Evolutionary conservation across 2,113 vertebrate species (phyloP).

Genomic region (Clarias gariepinus): DNA sequence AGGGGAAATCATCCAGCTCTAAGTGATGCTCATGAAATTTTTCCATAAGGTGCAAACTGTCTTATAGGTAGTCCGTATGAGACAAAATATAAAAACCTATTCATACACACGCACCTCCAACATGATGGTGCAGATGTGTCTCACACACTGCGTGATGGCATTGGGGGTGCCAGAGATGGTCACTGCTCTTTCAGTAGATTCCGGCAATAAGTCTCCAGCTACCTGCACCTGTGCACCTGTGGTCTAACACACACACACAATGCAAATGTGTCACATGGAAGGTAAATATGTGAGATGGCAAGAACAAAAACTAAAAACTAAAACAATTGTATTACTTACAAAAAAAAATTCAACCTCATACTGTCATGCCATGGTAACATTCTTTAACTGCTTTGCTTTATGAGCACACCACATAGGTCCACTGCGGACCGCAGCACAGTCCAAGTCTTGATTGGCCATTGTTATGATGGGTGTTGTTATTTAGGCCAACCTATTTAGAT

Average conservation of each 20-base stretch:
- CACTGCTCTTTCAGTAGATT: constrained; percentile 90
- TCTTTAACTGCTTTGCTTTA: background rate
- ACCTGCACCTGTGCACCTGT: constrained; percentile 95
- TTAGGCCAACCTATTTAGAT: constrained; percentile 56
- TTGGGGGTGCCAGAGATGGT: constrained; percentile 90
- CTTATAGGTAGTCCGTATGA: too few relatives aligned
- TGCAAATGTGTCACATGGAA: constrained; percentile 50
- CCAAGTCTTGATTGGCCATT: constrained; percentile 38
- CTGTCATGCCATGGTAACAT: background rate
- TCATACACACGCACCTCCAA: constrained; percentile 77
- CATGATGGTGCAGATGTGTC: constrained; percentile 92
- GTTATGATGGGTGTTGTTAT: constrained; percentile 48
- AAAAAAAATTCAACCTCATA: background rate
- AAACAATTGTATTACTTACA: background rate
- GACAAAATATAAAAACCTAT: background rate
- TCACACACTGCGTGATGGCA: constrained; percentile 91
- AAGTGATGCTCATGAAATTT: background rate
- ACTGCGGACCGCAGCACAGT: constrained; percentile 6
- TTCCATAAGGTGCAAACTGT: background rate
- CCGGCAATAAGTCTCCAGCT: constrained; percentile 90
- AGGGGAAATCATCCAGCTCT: constrained; percentile 29
- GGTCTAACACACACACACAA: constrained; percentile 73
- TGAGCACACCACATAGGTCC: background rate
- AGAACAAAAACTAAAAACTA: background rate
- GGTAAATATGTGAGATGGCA: constrained; percentile 47